Evolutionary conservation across 92 coral and sea anemone genomes (phyloP).

Genomic region (Phenganax stokvisi): DNA sequence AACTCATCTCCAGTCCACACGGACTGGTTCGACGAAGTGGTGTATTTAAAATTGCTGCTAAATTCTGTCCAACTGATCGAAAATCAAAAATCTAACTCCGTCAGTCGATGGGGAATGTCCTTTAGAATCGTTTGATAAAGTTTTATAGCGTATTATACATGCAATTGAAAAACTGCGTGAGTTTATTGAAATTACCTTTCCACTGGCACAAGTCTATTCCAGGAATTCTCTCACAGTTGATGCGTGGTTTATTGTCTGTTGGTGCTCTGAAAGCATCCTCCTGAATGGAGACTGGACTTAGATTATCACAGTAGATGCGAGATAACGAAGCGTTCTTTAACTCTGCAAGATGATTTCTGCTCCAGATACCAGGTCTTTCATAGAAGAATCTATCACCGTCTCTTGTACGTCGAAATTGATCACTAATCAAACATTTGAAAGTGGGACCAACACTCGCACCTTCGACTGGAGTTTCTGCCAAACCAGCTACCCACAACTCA

Average conservation of each 20-base stretch:
- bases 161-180: too few relatives aligned
- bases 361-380: constrained; percentile 1
- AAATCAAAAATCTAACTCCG: too few relatives aligned
- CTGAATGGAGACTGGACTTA: constrained; percentile 21
- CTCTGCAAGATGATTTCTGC: neutral
- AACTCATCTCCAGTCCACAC: too few relatives aligned
- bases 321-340: constrained; percentile 13
- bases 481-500: constrained; percentile 41
- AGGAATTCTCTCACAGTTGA: constrained; percentile 33
- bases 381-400: constrained; percentile 38
- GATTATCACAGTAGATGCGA: constrained; percentile 29
- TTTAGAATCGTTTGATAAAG: too few relatives aligned
- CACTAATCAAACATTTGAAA: constrained; percentile 23
- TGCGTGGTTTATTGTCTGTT: constrained; percentile 3
- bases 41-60: too few relatives aligned
- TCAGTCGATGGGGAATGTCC: too few relatives aligned
- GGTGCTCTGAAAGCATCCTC: constrained; percentile 18
- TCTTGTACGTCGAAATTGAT: constrained; percentile 35
- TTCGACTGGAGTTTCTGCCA: constrained; percentile 25
- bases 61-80: too few relatives aligned
- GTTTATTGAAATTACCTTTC: constrained; percentile 24
- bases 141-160: too few relatives aligned
- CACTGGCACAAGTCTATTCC: constrained; percentile 14
- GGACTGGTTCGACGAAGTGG: too few relatives aligned
- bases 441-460: constrained; percentile 28